Base-by-base conservation (phyloP, 2,797 vertebrate species). In the Triplophysa yarkandensis region DNA sequence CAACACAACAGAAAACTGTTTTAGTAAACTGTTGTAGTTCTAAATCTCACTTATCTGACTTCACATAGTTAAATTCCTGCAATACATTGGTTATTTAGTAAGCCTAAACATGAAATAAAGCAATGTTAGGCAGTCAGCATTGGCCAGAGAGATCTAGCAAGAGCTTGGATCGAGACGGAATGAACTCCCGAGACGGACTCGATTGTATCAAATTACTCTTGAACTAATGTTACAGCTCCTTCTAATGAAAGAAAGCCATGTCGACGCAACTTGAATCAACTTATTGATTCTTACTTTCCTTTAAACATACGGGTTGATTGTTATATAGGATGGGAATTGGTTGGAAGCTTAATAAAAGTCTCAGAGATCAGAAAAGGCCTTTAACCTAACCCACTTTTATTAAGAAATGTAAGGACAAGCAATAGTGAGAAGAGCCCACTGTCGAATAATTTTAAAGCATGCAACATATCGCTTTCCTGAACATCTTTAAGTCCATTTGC, bases 321-420 rank as follows among this genome's bases (percentile, higher is more conserved):
- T 66, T 57, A 66, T 25, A n/a, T 48, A 74, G 50, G 25, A 17
- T 68, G 48, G 60, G 72, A 21, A 68, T 67, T 68, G 67, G 54
- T 41, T 60, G 41, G 68, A 32, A 21, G 50, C 19, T 57, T 23
- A 66, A 65, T n/a, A 10, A 11, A 68, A 50, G 54, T 46, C 72
- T 67, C 63, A 48, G 71, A 54, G 61, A 64, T 73, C 5, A 25
- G 43, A 54, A 36, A 60, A 50, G 41, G 64, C 30, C 50, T 54
- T 57, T 75, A 50, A 28, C 11, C 4, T 36, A 60, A 61, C 21
- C 48, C 10, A 36, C 39, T 58, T 58, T 67, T 17, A 61, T 46
- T 55, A 44, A 25, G 7, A 34, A 19, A 48, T 61, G 32, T 46
- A 30, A 60, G 54, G 54, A 61, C 28, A 23, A 68, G 73, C 64